Evolutionary conservation across 2,113 vertebrate species (phyloP).

Genomic region (Prunella himalayana): DNA sequence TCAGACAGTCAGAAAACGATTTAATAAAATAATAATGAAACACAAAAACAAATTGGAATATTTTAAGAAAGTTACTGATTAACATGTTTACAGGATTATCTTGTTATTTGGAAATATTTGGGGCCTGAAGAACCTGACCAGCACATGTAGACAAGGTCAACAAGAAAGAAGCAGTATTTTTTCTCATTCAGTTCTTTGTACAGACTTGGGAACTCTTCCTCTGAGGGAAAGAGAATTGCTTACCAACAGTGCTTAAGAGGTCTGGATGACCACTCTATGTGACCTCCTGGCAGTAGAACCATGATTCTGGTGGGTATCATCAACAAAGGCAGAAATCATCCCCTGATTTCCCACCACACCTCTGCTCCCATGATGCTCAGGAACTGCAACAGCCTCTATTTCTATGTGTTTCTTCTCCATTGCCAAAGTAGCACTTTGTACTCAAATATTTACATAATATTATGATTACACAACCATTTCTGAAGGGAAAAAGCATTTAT

Average conservation of each 20-base stretch:
- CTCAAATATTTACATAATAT: neutral
- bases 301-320: neutral
- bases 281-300: neutral
- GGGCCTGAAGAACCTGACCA: neutral
- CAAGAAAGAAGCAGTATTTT: neutral
- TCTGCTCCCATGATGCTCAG: neutral
- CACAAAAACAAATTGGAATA: neutral
- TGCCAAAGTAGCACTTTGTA: neutral
- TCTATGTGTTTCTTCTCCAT: neutral
- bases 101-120: neutral
- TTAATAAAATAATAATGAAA: neutral
- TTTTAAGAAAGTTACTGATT: neutral
- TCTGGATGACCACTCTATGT: neutral
- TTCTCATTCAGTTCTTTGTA: neutral
- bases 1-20: neutral
- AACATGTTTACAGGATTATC: neutral
- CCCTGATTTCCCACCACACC: neutral
- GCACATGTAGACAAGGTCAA: neutral
- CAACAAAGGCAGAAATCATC: neutral
- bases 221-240: neutral
- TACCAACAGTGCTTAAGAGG: neutral
- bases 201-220: neutral
- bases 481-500: neutral
- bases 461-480: neutral
- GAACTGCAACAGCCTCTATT: neutral